These are phyloP conservation scores for Urocynchramus pylzowi DNA, from an alignment of 2,113 vertebrate species.

Conservation along the genomic window DNA sequence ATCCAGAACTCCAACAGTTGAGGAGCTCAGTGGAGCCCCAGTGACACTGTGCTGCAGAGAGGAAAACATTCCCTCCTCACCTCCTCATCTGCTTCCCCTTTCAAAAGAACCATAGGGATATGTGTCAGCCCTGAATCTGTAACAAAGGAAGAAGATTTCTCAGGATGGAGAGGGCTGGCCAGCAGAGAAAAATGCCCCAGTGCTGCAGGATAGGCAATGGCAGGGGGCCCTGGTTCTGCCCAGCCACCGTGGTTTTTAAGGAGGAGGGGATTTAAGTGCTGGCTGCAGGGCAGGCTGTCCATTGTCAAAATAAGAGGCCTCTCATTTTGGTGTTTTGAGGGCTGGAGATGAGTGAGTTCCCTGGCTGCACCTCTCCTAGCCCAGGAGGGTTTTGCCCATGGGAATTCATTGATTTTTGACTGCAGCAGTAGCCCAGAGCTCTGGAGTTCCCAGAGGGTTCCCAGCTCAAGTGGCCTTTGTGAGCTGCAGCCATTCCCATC, in stretches of 20 bases:
- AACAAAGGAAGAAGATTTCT: not conserved
- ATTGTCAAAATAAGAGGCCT: not conserved
- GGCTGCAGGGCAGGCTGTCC: not conserved
- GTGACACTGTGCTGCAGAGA: not conserved
- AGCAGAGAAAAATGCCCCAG: not conserved
- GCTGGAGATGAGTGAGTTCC: not conserved
- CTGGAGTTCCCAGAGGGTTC: not conserved
- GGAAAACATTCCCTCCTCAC: not conserved
- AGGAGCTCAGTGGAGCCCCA: not conserved
- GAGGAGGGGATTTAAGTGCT: not conserved
- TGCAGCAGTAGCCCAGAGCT: not conserved
- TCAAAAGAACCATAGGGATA: accelerated
- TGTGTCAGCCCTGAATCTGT: accelerated
- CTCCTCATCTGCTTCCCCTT: not conserved
- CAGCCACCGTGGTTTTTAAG: not conserved
- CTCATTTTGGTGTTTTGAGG: not conserved
- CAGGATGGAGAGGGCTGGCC: not conserved
- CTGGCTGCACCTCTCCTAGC: not conserved
- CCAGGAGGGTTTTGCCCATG: not conserved
- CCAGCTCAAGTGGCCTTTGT: not conserved
- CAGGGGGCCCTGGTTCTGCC: not conserved
- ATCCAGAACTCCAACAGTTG: not conserved
- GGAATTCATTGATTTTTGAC: not conserved
- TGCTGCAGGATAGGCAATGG: not conserved
- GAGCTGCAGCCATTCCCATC: not conserved